phyloP scores from a whole-genome alignment of 2,797 vertebrate species.

The Emydoidea blandingii region DNA sequence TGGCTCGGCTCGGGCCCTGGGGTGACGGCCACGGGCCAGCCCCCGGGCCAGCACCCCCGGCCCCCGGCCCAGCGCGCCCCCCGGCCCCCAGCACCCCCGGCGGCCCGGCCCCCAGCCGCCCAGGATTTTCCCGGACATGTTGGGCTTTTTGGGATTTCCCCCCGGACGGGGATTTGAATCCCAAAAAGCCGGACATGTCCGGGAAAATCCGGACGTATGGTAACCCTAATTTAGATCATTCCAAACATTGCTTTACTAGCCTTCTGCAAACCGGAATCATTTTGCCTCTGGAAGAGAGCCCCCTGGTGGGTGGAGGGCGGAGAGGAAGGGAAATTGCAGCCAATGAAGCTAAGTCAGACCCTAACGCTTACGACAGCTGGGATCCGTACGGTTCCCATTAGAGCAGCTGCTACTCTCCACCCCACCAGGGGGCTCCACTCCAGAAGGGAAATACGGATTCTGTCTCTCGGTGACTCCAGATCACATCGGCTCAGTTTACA shows the following conservation, averaged over 20 bases:
- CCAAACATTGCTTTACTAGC: not conserved
- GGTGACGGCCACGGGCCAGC: too few species aligned
- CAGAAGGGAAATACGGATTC: not conserved
- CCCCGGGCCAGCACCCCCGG: too few species aligned
- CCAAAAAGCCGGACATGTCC: too few species aligned
- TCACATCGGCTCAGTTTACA: not conserved
- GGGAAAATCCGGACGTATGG: too few species aligned
- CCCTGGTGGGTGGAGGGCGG: accelerated
- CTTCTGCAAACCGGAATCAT: not conserved
- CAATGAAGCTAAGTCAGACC: not conserved
- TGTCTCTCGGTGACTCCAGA: not conserved
- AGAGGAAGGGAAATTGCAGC: not conserved
- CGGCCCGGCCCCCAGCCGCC: too few species aligned
- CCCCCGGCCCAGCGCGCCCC: too few species aligned
- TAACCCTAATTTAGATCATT: not conserved
- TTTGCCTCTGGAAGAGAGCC: not conserved
- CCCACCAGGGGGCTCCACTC: not conserved
- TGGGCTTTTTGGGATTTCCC: too few species aligned
- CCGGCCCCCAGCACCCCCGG: too few species aligned
- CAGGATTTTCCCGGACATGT: too few species aligned
- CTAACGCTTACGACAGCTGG: not conserved
- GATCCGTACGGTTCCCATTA: not conserved
- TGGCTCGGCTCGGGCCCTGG: too few species aligned
- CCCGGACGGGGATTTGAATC: too few species aligned
- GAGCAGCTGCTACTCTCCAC: not conserved